Conservation (phyloP, 1,140 invertebrate species). For the Drosophila kurseongensis region DNA sequence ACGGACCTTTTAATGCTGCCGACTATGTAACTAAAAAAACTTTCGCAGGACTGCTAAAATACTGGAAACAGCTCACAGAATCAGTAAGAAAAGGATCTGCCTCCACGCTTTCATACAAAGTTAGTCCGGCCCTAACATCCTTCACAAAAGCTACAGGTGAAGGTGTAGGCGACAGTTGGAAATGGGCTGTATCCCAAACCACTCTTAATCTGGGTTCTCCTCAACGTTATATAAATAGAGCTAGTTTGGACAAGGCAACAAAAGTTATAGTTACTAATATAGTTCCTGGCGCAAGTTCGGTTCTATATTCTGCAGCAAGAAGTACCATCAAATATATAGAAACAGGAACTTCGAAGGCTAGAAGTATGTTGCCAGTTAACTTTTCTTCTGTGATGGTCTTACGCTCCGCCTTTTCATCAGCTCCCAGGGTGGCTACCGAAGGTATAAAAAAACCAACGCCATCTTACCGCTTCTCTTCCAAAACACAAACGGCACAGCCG, state of each 20-base stretch:
- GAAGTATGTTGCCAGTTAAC: not conserved
- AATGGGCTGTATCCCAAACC: not conserved
- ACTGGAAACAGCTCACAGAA: not conserved
- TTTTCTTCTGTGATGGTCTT: too few species aligned
- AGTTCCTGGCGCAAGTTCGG: not conserved
- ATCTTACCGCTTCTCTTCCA: too few species aligned
- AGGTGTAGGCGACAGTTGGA: not conserved
- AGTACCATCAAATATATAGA: not conserved
- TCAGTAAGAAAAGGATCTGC: not conserved
- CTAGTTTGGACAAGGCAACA: not conserved
- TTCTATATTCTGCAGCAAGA: not conserved
- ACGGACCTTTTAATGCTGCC: not conserved
- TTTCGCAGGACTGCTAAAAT: not conserved
- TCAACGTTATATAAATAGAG: not conserved
- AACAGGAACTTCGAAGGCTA: not conserved
- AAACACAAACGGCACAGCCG: not conserved
- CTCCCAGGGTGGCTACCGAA: not conserved
- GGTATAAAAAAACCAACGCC: not conserved
- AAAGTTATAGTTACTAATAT: not conserved
- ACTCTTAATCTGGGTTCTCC: too few species aligned
- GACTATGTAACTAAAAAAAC: not conserved
- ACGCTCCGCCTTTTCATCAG: not conserved
- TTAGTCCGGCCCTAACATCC: not conserved
- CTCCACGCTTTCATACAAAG: not conserved
- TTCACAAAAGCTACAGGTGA: not conserved